Conservation (phyloP, 2,113 vertebrate genomes). For the Chloropsis hardwickii region DNA sequence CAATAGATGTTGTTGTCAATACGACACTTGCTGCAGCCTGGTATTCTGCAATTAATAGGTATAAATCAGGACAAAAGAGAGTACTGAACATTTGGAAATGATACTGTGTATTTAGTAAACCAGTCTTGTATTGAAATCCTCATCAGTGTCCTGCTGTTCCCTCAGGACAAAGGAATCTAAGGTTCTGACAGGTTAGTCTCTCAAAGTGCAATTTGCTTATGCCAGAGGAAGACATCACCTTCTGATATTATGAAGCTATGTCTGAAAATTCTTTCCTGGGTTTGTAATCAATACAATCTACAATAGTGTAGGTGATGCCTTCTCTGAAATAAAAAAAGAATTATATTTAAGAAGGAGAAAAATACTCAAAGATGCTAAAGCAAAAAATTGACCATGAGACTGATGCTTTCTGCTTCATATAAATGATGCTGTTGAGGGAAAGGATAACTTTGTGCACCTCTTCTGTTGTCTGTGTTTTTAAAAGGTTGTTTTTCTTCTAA, state of each 20-base stretch:
- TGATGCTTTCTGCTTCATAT: neutral
- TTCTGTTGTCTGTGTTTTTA: neutral
- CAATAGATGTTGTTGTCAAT: constrained; percentile 96
- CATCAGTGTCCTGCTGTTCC: neutral
- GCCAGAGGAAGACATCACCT: neutral
- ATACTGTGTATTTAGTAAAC: neutral
- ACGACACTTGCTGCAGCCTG: constrained; percentile 90
- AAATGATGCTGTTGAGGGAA: neutral
- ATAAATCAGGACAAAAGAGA: constrained; percentile 70
- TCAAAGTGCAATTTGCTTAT: neutral
- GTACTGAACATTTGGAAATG: neutral
- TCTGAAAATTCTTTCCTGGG: neutral
- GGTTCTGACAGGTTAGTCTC: neutral
- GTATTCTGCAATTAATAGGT: constrained; percentile 92
- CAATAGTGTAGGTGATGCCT: neutral
- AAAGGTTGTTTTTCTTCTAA: neutral
- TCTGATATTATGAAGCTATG: neutral
- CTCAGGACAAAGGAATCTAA: neutral
- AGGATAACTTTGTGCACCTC: neutral
- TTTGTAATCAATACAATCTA: neutral
- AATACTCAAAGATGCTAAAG: neutral
- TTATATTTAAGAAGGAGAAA: neutral
- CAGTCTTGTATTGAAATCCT: neutral
- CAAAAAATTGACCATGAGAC: neutral
- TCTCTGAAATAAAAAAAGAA: neutral